Evolutionary conservation across 2,113 vertebrate species (phyloP).

Genomic region (Epinephelus lanceolatus): DNA sequence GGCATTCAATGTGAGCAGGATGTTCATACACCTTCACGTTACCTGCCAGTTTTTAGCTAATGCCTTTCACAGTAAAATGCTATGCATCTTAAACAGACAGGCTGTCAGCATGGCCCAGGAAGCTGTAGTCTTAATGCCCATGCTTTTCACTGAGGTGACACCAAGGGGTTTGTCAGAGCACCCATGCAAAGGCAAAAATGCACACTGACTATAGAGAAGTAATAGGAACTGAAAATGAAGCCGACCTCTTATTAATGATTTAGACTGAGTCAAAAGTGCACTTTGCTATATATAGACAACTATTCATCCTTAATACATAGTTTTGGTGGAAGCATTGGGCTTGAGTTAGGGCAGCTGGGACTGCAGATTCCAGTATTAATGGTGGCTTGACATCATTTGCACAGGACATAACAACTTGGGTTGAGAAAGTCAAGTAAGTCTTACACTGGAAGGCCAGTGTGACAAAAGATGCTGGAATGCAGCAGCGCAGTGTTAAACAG

Average conservation of each 20-base stretch:
- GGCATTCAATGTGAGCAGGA: neutral
- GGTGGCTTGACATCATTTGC: slow-evolving; percentile 4
- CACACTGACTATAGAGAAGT: neutral
- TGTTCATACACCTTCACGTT: too few species aligned
- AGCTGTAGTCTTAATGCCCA: neutral
- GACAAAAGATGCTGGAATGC: slow-evolving; percentile 5
- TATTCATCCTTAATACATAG: slow-evolving; percentile 28
- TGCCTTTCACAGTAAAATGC: neutral
- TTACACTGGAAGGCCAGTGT: neutral
- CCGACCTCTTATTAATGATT: slow-evolving; percentile 16
- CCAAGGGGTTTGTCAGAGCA: slow-evolving; percentile 27
- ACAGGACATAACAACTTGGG: neutral
- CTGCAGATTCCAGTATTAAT: slow-evolving; percentile 10
- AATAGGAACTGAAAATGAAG: slow-evolving; percentile 13
- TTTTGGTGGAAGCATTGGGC: neutral
- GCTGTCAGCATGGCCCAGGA: neutral
- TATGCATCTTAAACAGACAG: neutral
- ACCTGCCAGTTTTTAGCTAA: too few species aligned
- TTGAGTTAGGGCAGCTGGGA: neutral
- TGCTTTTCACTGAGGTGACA: slow-evolving; percentile 21
- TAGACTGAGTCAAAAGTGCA: slow-evolving; percentile 8
- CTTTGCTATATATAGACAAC: slow-evolving; percentile 34
- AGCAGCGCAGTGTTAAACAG: neutral
- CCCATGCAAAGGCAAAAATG: neutral
- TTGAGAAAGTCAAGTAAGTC: neutral